Percentiles rank a stretch among this genome's conserved stretches.
phyloP scores from a whole-genome alignment of 2,113 vertebrate genomes.

The Cnemophilus loriae region DNA sequence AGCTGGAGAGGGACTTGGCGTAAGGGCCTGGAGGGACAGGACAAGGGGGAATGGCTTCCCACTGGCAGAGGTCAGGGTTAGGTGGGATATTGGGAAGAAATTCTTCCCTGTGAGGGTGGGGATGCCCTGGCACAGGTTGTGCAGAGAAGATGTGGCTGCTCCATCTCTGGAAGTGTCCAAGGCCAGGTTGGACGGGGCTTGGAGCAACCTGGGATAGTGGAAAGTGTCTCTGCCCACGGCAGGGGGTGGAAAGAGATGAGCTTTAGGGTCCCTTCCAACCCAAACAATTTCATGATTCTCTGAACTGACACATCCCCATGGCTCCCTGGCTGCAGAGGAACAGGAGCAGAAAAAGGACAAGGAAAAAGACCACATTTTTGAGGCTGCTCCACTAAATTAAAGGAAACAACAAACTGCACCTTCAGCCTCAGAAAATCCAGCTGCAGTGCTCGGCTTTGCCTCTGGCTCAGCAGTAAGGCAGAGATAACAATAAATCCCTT shows the following conservation, averaged over 20 bases:
- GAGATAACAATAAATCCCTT: slow-evolving; percentile 39
- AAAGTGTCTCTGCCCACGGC: background rate
- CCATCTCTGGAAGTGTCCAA: background rate
- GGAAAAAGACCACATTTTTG: background rate
- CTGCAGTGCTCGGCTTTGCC: background rate
- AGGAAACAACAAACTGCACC: background rate
- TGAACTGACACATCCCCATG: background rate
- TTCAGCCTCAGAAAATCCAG: background rate
- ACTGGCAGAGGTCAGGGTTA: background rate
- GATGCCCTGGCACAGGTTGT: fast-evolving
- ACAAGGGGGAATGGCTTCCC: background rate
- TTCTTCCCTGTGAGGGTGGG: fast-evolving
- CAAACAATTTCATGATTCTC: background rate
- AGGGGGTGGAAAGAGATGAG: background rate
- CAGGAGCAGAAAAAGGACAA: background rate
- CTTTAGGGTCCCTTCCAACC: background rate
- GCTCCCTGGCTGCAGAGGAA: background rate
- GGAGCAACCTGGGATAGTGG: background rate
- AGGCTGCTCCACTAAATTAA: background rate
- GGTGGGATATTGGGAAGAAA: background rate
- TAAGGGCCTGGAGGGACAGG: fast-evolving
- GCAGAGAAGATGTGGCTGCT: background rate
- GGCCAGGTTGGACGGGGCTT: fast-evolving
- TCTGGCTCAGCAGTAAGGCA: background rate
- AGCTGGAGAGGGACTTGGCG: background rate